Evolutionary conservation across 1,140 invertebrate genomes (phyloP), one percentile per base, ranked within the genome.

Genomic region (Drosophila ambigua): DNA sequence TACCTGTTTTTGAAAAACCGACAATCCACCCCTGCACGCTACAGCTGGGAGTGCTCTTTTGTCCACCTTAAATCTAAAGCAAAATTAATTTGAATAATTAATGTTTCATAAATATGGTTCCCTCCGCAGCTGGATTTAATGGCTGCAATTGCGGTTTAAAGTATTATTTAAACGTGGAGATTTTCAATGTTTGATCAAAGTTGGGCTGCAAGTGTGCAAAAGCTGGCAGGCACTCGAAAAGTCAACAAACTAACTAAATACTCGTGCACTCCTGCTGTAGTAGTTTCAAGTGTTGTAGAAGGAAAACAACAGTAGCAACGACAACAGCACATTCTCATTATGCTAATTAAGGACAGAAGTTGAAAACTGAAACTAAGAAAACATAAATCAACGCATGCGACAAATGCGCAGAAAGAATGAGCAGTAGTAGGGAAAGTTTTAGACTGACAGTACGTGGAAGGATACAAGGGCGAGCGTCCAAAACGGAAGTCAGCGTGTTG

Each of bases 381-480:
- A 76, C 67, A 87, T 82, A 79, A 87, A 82, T 76, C 76, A 82
- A 76, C 58, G 78, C 82, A 68, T 75, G 69, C 82, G 81, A 87
- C 82, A 85, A 85, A 85, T 81, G 76, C 71, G 73, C 67, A 66
- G 46, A 23, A 44, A 39, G 50, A 61, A 66, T 61, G 49, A 66
- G 20, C 20, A 20, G 1, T 20, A 20, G 54, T 46, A 41, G n/a
- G 31, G 8, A 23, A 5, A 24, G 13, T 6, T 7, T 9, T 6
- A 20, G 16, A 2, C 13, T 15, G 54, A 5, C 24, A 20, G 7
- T 11, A 28, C 4, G 8, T 59, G 11, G 11, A 43, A 6, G 31
- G 26, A n/a, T n/a, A 23, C 4, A 13, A 66, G 11, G 11, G 50
- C 26, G 31, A 71, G 24, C 15, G 41, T 26, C 71, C 75, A 64